Conservation (phyloP, 2,113 vertebrate species). For the Phyllostomus discolor region DNA sequence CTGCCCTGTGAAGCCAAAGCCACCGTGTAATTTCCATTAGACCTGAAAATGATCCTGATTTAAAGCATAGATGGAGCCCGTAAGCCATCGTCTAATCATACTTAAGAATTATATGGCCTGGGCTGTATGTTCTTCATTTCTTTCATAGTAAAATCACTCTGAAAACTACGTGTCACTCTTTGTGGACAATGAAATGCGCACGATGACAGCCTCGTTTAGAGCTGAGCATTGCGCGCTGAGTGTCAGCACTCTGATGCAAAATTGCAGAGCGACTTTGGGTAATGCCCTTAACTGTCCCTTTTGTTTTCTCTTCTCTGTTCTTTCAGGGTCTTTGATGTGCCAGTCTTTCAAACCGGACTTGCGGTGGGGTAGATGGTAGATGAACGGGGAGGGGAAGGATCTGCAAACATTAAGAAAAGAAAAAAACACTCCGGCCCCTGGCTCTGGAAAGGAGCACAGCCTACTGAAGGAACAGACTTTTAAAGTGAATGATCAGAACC, state of each 20-base stretch:
- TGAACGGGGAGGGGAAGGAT: background rate
- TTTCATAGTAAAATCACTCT: slow-evolving; percentile 51
- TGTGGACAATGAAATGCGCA: background rate
- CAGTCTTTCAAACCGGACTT: background rate
- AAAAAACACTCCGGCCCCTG: background rate
- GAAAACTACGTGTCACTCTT: slow-evolving; percentile 25
- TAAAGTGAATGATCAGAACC: background rate
- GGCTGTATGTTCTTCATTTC: slow-evolving; percentile 43
- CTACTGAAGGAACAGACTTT: background rate
- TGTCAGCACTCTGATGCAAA: background rate
- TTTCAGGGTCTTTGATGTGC: background rate
- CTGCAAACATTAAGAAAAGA: background rate
- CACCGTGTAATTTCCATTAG: slow-evolving; percentile 74
- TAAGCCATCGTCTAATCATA: slow-evolving; percentile 67
- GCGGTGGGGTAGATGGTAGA: background rate
- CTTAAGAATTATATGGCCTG: slow-evolving; percentile 57
- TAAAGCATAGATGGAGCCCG: slow-evolving; percentile 48
- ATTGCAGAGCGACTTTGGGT: background rate
- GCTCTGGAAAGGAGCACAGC: background rate
- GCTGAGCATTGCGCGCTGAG: background rate
- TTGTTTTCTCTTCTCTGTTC: background rate
- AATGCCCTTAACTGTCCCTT: background rate
- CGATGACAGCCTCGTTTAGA: slow-evolving; percentile 15
- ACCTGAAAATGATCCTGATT: slow-evolving; percentile 71
- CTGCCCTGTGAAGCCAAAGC: slow-evolving; percentile 66